Base-by-base conservation (phyloP, 2,113 vertebrate genomes). In the Saccopteryx leptura region DNA sequence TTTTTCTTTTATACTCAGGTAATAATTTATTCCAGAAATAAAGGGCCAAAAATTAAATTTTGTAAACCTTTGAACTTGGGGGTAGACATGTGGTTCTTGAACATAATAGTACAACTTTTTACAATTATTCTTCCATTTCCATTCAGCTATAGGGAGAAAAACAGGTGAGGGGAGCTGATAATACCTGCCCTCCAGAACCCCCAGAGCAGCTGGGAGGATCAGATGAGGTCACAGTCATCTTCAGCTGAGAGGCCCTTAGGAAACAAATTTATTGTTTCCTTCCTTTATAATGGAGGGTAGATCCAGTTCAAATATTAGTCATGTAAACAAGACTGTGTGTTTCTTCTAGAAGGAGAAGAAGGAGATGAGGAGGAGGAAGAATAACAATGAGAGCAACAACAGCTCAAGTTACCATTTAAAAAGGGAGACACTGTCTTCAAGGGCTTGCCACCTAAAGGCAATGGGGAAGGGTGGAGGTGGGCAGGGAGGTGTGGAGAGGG, bases 181-280 rank as follows among this genome's bases (percentile, higher is more conserved):
- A 75, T 7, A 54, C 66, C 72, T 61, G 71, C 46, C 24, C 76
- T 94, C 84, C 50, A 4, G 24, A 90, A 61, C 23, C 63, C 65
- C 72, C 81, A 46, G 33, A 87, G 65, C 8, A 10, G 18, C 71
- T 60, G 50, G 68, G 76, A 87, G 60, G 52, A 83, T n/a, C 90
- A 61, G 65, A 52, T 50, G 52, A 95, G 52, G 71, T 66, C 63
- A 96, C 15, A 74, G 52, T 56, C 75, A 31, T 50, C 80, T 93
- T 75, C 94, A 56, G 19, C 71, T 81, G 91, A 93, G 78, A 96
- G 81, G 90, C 52, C 74, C 96, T 97, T 83, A 81, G 87, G 93
- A 95, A 93, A 95, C 54, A 72, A 80, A 90, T 93, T 60, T 93
- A 95, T 92, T 91, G 87, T 96, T 96, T 98, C 96, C 96, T 97